A percentile compares a stretch with the other conserved stretches of the same genome.
Evolutionary conservation across 2,113 vertebrate species (phyloP).

Genomic region (Microcebus murinus): DNA sequence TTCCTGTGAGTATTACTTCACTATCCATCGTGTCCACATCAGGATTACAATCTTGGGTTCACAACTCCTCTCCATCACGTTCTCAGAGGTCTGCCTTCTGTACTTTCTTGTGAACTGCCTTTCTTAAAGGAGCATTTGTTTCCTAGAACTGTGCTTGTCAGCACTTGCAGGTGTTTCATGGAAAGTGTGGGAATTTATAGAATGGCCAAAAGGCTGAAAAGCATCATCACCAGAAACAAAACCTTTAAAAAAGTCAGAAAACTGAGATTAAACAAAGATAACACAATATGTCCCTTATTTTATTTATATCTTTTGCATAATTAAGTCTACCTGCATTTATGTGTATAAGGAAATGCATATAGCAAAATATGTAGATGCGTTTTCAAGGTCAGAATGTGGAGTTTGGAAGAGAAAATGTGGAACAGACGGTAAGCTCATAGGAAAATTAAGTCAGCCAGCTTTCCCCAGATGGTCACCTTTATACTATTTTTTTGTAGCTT

Average conservation of each 20-base stretch:
- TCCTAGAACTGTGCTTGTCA: background rate
- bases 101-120: background rate
- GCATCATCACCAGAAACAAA: background rate
- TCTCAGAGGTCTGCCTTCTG: background rate
- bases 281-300: background rate
- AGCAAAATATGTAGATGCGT: conserved; percentile 19
- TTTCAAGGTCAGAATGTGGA: conserved; percentile 77
- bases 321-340: background rate
- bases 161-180: background rate
- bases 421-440: conserved; percentile 77
- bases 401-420: conserved; percentile 74
- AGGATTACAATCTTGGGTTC: background rate
- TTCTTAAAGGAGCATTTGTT: background rate
- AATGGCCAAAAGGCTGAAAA: background rate
- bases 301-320: conserved; percentile 32
- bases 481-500: conserved; percentile 59
- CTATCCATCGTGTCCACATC: background rate
- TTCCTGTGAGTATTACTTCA: background rate
- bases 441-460: conserved; percentile 77
- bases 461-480: conserved; percentile 79
- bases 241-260: background rate
- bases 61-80: background rate
- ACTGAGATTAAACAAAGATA: background rate
- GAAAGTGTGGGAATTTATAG: background rate
- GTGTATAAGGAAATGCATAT: background rate